Base-by-base conservation (phyloP, 2,888 invertebrate genomes). In the Palloptera scutellata region DNA sequence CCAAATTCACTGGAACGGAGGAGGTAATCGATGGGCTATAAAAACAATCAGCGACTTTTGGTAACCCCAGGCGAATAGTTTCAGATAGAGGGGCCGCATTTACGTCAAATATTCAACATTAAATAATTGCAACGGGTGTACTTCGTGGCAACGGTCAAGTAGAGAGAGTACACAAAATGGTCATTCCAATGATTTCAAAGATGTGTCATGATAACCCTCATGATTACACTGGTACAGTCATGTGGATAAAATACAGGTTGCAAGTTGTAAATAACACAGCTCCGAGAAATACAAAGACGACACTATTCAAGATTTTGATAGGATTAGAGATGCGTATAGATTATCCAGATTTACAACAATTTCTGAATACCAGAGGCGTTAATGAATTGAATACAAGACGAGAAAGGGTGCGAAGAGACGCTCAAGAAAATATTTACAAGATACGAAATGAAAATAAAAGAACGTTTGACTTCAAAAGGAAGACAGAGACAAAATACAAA, bases 21-120 rank as follows among this genome's bases (percentile, higher is more conserved):
- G 82, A 84, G 52, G 78, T 78, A 0, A 1, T 84, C 8, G 64
- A 76, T 0, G 78, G 77, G 64, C 60, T 83, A 1, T 62, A 57
- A 9, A 60, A 73, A 4, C 80, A 80, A 48, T 75, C 80, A 59
- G 71, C 73, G 19, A 73, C 58, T 11, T 66, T 73, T 42, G 70
- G 70, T 67, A 70, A 68, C 48, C 70, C 70, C 12, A 12, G 13
- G 4, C 30, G 67, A 45, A 60, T 72, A 2, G 61, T 72, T 11
- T 67, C 71, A 1, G 69, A 74, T 17, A 60, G 70, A 19, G 70
- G 70, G 11, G 52, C 67, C 0, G 69, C 72, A 0, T 72, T 72
- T 42, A 72, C 71, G 0, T 70, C 72, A 2, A 51, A 55, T 5
- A 62, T 71, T 11, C 64, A 59, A 30, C 67, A 71, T 57, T 42